Percentiles rank a stretch among this genome's conserved stretches.
phyloP scores from a whole-genome alignment of 2,113 vertebrate genomes.

The Rhinoderma darwinii region DNA sequence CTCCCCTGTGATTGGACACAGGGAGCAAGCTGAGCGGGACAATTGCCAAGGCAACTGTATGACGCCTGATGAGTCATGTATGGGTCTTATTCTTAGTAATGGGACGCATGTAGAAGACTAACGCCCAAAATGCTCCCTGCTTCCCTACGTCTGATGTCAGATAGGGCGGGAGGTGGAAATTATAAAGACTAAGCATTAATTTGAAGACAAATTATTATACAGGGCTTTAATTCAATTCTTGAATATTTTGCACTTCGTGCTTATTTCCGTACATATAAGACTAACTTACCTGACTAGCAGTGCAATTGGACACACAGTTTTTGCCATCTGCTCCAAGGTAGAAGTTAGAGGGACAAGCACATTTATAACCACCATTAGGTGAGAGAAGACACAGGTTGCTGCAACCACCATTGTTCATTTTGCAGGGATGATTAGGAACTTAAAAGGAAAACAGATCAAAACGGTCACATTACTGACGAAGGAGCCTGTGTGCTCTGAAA shows the following conservation, averaged over 20 bases:
- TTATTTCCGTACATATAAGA: neutral
- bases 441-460: neutral
- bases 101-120: too few species aligned
- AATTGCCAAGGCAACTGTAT: too few species aligned
- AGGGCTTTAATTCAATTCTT: neutral
- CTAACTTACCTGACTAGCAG: conserved; percentile 89
- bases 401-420: conserved; percentile 89
- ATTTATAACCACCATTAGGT: conserved; percentile 86
- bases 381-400: conserved; percentile 95
- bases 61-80: too few species aligned
- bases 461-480: fast-evolving
- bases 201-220: too few species aligned
- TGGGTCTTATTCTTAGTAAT: too few species aligned
- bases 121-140: too few species aligned
- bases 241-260: neutral
- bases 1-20: too few species aligned
- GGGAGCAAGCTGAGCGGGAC: too few species aligned
- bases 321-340: conserved; percentile 88
- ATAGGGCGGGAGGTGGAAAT: too few species aligned
- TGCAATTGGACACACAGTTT: conserved; percentile 97
- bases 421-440: conserved; percentile 92
- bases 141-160: too few species aligned
- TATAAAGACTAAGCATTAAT: too few species aligned
- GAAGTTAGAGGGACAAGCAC: conserved; percentile 97
- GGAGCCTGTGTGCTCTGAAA: too few species aligned